Conservation (phyloP, 1,140 invertebrate species). For the Zaprionus taronus region DNA sequence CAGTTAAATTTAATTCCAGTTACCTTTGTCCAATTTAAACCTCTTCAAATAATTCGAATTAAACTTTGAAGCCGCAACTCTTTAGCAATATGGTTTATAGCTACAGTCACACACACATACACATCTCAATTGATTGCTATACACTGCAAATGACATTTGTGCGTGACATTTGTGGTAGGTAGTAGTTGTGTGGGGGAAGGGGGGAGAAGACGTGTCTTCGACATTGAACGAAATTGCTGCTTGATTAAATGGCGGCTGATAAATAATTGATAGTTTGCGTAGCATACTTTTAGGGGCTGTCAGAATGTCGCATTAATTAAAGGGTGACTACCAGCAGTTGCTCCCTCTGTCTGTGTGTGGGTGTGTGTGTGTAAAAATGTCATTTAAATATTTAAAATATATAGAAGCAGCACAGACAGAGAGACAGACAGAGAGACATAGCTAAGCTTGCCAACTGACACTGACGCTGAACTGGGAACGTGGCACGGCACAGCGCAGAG, state of each 20-base stretch:
- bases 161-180: constrained; percentile 44
- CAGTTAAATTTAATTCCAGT: too few species aligned
- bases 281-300: constrained; percentile 35
- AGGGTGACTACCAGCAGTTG: constrained; percentile 15
- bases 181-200: background rate
- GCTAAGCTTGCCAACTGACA: constrained; percentile 19
- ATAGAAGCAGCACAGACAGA: constrained; percentile 16
- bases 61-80: background rate
- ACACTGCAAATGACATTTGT: constrained; percentile 69
- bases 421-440: background rate
- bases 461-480: constrained; percentile 36
- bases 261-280: constrained; percentile 68
- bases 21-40: too few species aligned
- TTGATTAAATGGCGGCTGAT: constrained; percentile 75
- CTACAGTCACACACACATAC: background rate
- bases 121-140: background rate
- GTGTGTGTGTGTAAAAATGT: constrained; percentile 49
- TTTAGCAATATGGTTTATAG: background rate
- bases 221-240: constrained; percentile 47
- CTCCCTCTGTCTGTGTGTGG: background rate
- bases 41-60: background rate
- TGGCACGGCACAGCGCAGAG: background rate
- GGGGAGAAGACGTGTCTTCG: background rate
- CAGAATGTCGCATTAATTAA: constrained; percentile 48
- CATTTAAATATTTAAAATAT: constrained; percentile 77